Evolutionary conservation across 2,113 vertebrate species (phyloP), one percentile per base, ranked within the genome.

Genomic region (Phycodurus eques): DNA sequence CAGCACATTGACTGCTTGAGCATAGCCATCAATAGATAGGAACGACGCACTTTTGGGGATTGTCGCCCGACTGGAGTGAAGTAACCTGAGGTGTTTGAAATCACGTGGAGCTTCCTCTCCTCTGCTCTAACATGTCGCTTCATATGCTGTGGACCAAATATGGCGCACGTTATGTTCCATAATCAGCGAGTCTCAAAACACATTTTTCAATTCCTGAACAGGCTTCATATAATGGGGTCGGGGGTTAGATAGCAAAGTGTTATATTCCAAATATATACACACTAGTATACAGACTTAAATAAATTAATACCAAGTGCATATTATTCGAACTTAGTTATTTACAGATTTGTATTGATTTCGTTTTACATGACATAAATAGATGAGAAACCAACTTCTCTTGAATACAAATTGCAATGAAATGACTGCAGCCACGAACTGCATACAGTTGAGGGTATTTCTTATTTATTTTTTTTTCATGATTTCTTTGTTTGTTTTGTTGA

Each of bases 231-330:
- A 97, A 94, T 96, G 93, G 63, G 61, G 10, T 33, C n/a, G n/a
- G 63, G 47, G 22, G 31, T 53, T 61, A 27, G 68, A 67, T 87
- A 56, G 86, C 88, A 81, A 93, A 77, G 91, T 95, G 90, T 95
- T 95, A 93, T 94, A 95, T 93, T 97, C 94, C 91, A 96, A 93
- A 96, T 96, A 97, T 98, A 92, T 98, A 98, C 98, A 98, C 92
- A 92, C 92, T 93, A 94, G 94, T 98, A 95, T 98, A 98, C 97
- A 98, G 94, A 90, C 94, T 94, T 95, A 94, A 99, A 99, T 99
- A 99, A 99, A 98, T 99, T 98, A 99, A 98, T 97, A 98, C 95
- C 94, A 94, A 96, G 97, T 98, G 96, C 95, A 96, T 97, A 97
- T 96, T 95, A 94, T 95, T 95, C 94, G 94, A 95, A 95, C 90